A percentile compares a stretch with the other conserved stretches of the same genome.
phyloP scores from a whole-genome alignment of 2,888 invertebrate species.

The Eilema depressum region DNA sequence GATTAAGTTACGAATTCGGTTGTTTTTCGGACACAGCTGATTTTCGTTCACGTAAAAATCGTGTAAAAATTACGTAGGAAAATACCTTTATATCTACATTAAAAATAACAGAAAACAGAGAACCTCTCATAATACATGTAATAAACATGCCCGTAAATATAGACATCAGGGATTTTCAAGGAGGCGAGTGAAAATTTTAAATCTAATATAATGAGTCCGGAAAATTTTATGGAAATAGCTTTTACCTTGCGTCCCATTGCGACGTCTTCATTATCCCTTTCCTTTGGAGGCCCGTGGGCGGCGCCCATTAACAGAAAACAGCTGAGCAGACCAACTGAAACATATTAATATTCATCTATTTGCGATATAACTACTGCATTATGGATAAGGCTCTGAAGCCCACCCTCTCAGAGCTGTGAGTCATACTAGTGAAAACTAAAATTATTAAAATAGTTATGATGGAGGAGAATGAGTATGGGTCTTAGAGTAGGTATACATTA shows the following conservation, averaged over 20 bases:
- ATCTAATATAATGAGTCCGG: constrained; percentile 15
- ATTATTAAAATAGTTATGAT: too few relatives aligned
- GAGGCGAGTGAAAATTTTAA: constrained; percentile 7
- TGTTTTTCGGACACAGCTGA: too few relatives aligned
- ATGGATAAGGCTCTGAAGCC: neutral
- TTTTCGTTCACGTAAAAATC: too few relatives aligned
- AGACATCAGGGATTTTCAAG: neutral
- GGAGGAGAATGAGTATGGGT: too few relatives aligned
- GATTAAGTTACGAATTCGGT: too few relatives aligned
- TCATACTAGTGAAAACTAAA: too few relatives aligned
- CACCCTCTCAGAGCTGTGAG: neutral
- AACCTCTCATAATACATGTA: neutral
- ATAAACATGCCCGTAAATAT: neutral
- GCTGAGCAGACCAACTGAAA: constrained; percentile 60
- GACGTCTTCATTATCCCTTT: constrained; percentile 79
- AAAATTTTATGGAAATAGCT: constrained; percentile 24
- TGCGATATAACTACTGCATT: neutral
- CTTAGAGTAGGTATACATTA: too few relatives aligned
- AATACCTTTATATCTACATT: too few relatives aligned
- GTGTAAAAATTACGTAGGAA: too few relatives aligned
- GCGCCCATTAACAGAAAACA: constrained; percentile 45
- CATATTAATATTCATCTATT: neutral
- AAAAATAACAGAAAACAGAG: neutral
- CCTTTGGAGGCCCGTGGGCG: constrained; percentile 76
- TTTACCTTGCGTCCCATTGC: constrained; percentile 82